Base-by-base conservation (phyloP, 2,797 vertebrate genomes). In the Meda fulgida region DNA sequence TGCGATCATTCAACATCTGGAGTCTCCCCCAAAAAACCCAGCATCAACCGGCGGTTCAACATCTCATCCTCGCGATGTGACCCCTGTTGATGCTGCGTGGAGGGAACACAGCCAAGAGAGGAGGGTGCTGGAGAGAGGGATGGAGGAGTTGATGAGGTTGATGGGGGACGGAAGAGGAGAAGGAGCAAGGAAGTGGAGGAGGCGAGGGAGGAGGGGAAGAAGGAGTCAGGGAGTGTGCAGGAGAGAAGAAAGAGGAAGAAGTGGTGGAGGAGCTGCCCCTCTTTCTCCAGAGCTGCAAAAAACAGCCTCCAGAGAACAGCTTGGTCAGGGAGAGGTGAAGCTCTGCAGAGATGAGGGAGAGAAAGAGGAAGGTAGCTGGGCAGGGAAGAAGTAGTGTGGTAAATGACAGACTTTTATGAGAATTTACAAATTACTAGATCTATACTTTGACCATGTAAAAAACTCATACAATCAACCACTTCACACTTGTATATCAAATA, bases 321-420 rank as follows among this genome's bases (percentile, higher is more conserved):
- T 53, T 46, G 26, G 46, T 51, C 69, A 71, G 23, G 13, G 40
- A 71, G 69, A 46, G 69, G 3, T 7, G 23, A 13, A 43, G 38
- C 43, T 7, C 43, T 8, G 72, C 16, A 31, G 16, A n/a, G 26
- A 19, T 48, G 29, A 75, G 67, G 34, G 67, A 69, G 5, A 48
- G 14, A n/a, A 16, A 48, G 46, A 70, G 21, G 67, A 70, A 70
- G 67, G 38, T 70, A 40, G 38, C 67, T 40, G 67, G 36, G 11
- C 36, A n/a, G n/a, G 67, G 11, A 70, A 70, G 67, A 70, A 70
- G 10, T 70, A 75, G 72, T 34, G 43, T 53, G 72, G 72, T 76
- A 76, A 21, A 31, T 53, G 5, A 51, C 48, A 51, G 7, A 4
- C 8, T 75, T 1, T 75, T 23, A 75, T 53, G 14, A 51, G 8